Evolutionary conservation across 2,888 invertebrate species (phyloP).

Genomic region (Bimastos eiseni): DNA sequence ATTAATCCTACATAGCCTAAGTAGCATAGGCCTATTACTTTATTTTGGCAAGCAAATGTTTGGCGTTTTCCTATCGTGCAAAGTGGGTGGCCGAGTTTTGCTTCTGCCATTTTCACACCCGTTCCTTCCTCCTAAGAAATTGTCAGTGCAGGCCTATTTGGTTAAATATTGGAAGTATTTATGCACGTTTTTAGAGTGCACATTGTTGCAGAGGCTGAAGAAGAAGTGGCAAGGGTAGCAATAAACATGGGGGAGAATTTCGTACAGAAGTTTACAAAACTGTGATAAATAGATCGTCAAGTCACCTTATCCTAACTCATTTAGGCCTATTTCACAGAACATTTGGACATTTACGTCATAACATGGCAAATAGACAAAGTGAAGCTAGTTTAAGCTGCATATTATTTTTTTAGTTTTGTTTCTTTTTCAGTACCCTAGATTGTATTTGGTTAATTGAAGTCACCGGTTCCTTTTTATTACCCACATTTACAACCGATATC

Average conservation of each 20-base stretch:
- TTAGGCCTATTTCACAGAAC: background rate
- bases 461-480: slow-evolving; percentile 3
- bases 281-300: background rate
- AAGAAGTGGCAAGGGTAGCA: background rate
- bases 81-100: background rate
- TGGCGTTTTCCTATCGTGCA: background rate
- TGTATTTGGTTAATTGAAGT: background rate
- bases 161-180: background rate
- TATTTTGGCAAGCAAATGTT: background rate
- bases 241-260: background rate
- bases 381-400: background rate
- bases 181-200: background rate
- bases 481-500: background rate
- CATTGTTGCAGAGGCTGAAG: background rate
- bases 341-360: too few relatives aligned
- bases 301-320: background rate
- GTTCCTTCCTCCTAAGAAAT: background rate
- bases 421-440: background rate
- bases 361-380: too few relatives aligned
- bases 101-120: background rate
- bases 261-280: background rate
- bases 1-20: background rate
- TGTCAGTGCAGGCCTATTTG: too few relatives aligned
- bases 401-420: background rate
- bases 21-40: background rate